Evolutionary conservation across 2,113 vertebrate species (phyloP).

Genomic region (Numenius arquata): DNA sequence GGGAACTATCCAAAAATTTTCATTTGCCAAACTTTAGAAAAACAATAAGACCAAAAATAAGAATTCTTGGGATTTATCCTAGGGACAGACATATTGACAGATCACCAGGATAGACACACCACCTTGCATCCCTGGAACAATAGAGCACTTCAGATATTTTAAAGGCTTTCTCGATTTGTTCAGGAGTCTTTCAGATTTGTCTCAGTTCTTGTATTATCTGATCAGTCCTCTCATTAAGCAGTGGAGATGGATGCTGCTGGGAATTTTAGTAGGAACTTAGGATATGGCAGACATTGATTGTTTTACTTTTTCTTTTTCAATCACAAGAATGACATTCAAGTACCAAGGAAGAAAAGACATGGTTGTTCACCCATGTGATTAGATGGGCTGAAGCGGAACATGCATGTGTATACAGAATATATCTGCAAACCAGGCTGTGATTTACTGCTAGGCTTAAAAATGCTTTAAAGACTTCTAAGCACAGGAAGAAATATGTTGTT

Average conservation of each 20-base stretch:
- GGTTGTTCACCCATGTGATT: conserved; percentile 6
- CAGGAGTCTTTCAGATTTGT: neutral
- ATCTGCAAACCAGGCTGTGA: conserved; percentile 61
- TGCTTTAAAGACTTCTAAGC: conserved; percentile 63
- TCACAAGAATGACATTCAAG: neutral
- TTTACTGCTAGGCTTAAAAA: conserved; percentile 51
- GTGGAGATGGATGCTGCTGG: neutral
- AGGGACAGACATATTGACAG: neutral
- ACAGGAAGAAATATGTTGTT: conserved; percentile 70
- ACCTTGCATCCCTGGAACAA: neutral
- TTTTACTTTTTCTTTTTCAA: neutral
- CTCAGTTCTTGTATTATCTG: neutral
- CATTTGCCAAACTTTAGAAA: neutral
- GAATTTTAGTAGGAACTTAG: neutral
- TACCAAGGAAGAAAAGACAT: conserved; percentile 57
- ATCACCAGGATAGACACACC: neutral
- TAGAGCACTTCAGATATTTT: neutral
- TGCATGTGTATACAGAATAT: conserved; percentile 35
- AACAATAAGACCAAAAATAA: neutral
- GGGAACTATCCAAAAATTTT: neutral
- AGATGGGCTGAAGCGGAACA: conserved; percentile 27
- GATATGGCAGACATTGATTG: neutral
- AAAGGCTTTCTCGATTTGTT: conserved; percentile 3
- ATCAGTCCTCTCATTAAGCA: neutral
- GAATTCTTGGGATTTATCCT: neutral